These are phyloP conservation scores for Strigamia maritima DNA, from an alignment of 2,888 invertebrate species.

Conservation along the genomic window DNA sequence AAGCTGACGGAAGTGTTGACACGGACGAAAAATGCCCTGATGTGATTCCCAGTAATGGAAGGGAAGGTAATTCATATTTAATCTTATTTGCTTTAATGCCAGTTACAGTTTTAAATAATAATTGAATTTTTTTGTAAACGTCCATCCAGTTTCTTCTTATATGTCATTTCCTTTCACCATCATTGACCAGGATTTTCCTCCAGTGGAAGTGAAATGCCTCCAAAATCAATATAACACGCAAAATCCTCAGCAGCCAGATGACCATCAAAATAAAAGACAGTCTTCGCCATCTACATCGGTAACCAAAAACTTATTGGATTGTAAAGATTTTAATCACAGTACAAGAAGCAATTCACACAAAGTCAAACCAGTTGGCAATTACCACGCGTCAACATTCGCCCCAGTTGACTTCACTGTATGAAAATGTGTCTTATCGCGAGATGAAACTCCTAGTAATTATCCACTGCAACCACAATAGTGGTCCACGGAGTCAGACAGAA, in stretches of 20 bases:
- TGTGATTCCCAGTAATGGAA: conserved; percentile 59
- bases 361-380: conserved; percentile 31
- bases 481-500: conserved; percentile 28
- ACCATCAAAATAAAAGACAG: conserved; percentile 24
- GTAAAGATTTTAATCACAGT: conserved; percentile 12
- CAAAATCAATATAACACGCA: conserved; percentile 38
- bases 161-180: conserved; percentile 38
- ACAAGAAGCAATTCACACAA: conserved; percentile 26
- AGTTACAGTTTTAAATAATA: background rate
- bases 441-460: conserved; percentile 30
- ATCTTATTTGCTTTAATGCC: background rate
- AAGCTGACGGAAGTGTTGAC: conserved; percentile 47
- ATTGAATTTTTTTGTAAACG: background rate
- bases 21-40: conserved; percentile 62
- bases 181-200: conserved; percentile 42
- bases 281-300: conserved; percentile 6
- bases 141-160: conserved; percentile 25
- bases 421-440: conserved; percentile 30
- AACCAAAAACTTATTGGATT: conserved; percentile 5
- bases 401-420: conserved; percentile 27
- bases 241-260: conserved; percentile 8
- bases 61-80: conserved; percentile 34
- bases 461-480: conserved; percentile 25
- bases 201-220: conserved; percentile 42
- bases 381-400: conserved; percentile 30